Conservation (phyloP, 1,140 invertebrate species). For the Phymorhynchus buccinoides region DNA sequence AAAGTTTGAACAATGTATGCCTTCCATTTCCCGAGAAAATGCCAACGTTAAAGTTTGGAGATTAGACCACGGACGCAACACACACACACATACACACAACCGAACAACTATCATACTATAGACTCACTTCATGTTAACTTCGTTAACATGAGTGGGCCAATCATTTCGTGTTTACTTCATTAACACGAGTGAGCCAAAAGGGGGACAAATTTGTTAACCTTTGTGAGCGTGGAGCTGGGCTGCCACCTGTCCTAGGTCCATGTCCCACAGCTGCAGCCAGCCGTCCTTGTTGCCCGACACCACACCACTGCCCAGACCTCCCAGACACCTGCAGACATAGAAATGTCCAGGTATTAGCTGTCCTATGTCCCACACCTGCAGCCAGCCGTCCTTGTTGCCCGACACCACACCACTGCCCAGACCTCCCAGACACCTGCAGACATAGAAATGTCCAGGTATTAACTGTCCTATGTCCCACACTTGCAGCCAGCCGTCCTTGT, state of each 20-base stretch:
- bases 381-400: constrained; percentile 51
- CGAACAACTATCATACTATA: too few relatives aligned
- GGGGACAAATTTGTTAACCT: constrained; percentile 60
- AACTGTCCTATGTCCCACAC: constrained; percentile 69
- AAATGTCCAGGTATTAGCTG: not conserved
- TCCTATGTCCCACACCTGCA: constrained; percentile 67
- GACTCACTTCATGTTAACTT: too few relatives aligned
- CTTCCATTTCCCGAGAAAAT: too few relatives aligned
- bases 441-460: not conserved
- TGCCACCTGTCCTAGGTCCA: constrained; percentile 57
- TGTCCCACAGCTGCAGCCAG: constrained; percentile 63
- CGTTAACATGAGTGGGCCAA: too few relatives aligned
- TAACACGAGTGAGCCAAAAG: too few relatives aligned
- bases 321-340: constrained; percentile 57
- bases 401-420: constrained; percentile 50
- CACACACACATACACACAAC: too few relatives aligned
- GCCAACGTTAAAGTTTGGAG: too few relatives aligned
- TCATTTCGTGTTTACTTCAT: too few relatives aligned
- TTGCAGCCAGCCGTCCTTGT: constrained; percentile 51
- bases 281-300: constrained; percentile 58
- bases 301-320: constrained; percentile 47
- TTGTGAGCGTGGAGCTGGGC: constrained; percentile 55
- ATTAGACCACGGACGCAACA: too few relatives aligned
- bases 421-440: constrained; percentile 58
- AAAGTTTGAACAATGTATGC: too few relatives aligned